Evolutionary conservation across 2,888 invertebrate species (phyloP).

Genomic region (Troilus luridus): DNA sequence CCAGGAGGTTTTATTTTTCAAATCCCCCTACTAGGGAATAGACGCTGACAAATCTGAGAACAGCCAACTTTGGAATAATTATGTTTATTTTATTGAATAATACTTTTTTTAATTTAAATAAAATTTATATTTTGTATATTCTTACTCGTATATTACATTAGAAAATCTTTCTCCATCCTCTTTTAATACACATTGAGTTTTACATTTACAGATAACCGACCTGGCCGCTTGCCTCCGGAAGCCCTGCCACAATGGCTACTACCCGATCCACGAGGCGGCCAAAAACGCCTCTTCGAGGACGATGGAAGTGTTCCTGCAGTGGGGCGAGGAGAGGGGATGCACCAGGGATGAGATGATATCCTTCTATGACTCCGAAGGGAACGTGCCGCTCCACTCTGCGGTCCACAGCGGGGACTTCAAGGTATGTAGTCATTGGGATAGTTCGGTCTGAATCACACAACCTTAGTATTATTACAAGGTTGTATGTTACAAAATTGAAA

Average conservation of each 20-base stretch:
- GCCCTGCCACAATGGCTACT: constrained; percentile 90
- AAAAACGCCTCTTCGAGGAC: constrained; percentile 90
- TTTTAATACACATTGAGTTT: background rate
- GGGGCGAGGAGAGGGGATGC: constrained; percentile 86
- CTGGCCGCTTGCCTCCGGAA: constrained; percentile 83
- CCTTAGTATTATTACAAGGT: too few relatives aligned
- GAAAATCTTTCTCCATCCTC: background rate
- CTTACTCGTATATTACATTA: too few relatives aligned
- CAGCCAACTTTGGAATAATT: background rate
- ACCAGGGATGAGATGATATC: constrained; percentile 86
- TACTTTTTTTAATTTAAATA: background rate
- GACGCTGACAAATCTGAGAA: too few relatives aligned
- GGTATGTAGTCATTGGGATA: constrained; percentile 65
- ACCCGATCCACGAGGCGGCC: constrained; percentile 92
- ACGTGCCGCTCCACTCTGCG: constrained; percentile 80
- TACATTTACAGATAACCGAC: constrained; percentile 78
- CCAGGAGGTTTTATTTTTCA: too few relatives aligned
- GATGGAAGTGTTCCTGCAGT: constrained; percentile 85
- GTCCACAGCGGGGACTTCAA: constrained; percentile 70
- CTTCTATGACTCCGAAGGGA: constrained; percentile 88
- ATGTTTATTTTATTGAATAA: background rate
- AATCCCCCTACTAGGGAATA: too few relatives aligned
- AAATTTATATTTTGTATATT: background rate
- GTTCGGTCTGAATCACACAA: too few relatives aligned
- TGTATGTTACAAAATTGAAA: too few relatives aligned